Evolutionary conservation across 2,797 vertebrate species (phyloP), one percentile per base, ranked within the genome.

Genomic region (Astyanax mexicanus): DNA sequence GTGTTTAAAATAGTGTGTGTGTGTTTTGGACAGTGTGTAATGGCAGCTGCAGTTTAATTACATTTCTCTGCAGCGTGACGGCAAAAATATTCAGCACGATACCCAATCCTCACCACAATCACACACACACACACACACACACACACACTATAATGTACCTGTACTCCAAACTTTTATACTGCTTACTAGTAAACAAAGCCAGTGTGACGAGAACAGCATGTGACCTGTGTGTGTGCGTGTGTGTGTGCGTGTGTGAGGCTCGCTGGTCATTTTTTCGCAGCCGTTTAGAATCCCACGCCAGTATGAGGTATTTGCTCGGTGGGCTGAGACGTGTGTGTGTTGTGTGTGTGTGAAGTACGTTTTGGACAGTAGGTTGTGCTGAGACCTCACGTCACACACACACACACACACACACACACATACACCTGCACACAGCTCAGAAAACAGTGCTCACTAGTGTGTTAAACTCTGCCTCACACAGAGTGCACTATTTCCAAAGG

Each of bases 271-370:
- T 82, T 85, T 89, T 90, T 92, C 88, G 88, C 80, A 77, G 85
- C 72, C 83, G 78, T 77, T 80, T 7, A 11, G 84, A 89, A 90
- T 85, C 82, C 87, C 62, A 85, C 88, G 91, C 79, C 21, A 44
- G 76, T 81, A 84, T 89, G 92, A 86, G 88, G 80, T 89, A 92
- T 92, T 93, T 93, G 87, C 84, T 88, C 83, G 83, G 89, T 85
- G 81, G 86, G 84, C 71, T 85, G 87, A 85, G 54, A 81, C 88
- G 84, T 9, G 19, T 66, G 87, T 89, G 81, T 88, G 61, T 69
- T 64, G 77, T 69, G 80, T 72, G 77, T 37, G 58, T 69, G 58
- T 49, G 37, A 51, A 65, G 73, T 65, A 65, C 45, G 54, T 70
- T 79, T 27, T 42, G 19, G 19, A 44, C 23, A 6, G 19, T 0